Conservation (phyloP, 2,888 invertebrate species). For the Watsonalla cultraria region DNA sequence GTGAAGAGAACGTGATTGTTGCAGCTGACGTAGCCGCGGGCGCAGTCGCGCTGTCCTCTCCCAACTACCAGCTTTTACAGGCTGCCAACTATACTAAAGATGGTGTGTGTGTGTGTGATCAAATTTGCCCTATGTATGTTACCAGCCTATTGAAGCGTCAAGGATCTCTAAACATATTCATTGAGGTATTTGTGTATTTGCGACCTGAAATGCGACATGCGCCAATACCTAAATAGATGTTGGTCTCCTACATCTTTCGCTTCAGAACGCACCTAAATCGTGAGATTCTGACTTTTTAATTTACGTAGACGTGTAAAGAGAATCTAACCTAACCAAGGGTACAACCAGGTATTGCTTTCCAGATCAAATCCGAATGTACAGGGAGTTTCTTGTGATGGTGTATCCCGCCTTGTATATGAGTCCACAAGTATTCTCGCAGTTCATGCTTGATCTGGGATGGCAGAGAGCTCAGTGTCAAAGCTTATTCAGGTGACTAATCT, state of each 20-base stretch:
- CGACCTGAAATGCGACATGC: too few relatives aligned
- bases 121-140: too few relatives aligned
- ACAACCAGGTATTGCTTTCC: conserved; percentile 16
- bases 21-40: conserved; percentile 44
- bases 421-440: conserved; percentile 68
- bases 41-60: conserved; percentile 36
- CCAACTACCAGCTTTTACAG: conserved; percentile 44
- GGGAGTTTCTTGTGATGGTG: conserved; percentile 74
- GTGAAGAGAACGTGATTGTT: conserved; percentile 48
- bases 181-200: too few relatives aligned
- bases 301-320: too few relatives aligned
- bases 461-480: conserved; percentile 52
- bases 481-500: conserved; percentile 62
- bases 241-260: background rate
- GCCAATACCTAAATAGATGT: background rate
- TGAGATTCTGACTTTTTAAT: too few relatives aligned
- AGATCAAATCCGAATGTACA: conserved; percentile 79
- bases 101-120: conserved; percentile 21
- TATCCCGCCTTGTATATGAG: conserved; percentile 80
- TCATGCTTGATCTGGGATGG: conserved; percentile 79
- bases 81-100: conserved; percentile 53
- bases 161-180: background rate
- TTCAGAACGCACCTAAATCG: too few relatives aligned
- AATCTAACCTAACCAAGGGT: too few relatives aligned
- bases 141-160: too few relatives aligned